Evolutionary conservation across 2,888 invertebrate genomes (phyloP).

Genomic region (Nomada fabriciana): DNA sequence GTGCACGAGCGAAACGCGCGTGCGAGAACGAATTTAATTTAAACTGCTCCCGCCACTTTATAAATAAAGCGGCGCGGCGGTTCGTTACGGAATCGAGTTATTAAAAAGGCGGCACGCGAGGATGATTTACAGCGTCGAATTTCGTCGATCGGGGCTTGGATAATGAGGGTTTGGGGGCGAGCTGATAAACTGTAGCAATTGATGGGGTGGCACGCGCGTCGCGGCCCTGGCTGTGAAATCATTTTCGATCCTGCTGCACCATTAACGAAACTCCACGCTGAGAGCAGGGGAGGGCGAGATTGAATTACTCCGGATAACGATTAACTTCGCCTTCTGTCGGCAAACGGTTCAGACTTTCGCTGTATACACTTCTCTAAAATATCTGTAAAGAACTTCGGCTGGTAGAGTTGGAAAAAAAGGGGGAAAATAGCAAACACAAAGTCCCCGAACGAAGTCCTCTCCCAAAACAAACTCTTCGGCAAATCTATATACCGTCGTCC

Average conservation of each 20-base stretch:
- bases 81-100: slow-evolving; percentile 56
- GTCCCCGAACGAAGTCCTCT: too few relatives aligned
- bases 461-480: neutral
- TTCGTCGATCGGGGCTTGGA: neutral
- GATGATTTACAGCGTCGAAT: slow-evolving; percentile 56
- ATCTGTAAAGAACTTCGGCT: neutral
- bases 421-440: too few relatives aligned
- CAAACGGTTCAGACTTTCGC: neutral
- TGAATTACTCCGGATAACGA: neutral
- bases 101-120: slow-evolving; percentile 50
- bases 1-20: slow-evolving; percentile 48
- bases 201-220: neutral
- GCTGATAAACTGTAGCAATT: slow-evolving; percentile 20
- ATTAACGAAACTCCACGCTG: neutral
- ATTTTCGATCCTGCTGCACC: neutral
- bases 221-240: slow-evolving; percentile 3
- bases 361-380: neutral
- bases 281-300: neutral
- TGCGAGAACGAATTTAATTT: slow-evolving; percentile 70
- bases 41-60: slow-evolving; percentile 64
- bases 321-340: neutral
- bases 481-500: neutral
- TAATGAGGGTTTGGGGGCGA: slow-evolving; percentile 24
- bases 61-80: slow-evolving; percentile 63
- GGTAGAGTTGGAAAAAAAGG: too few relatives aligned